Base-by-base conservation (phyloP, 2,888 invertebrate genomes). In the Agrotis clavis region DNA sequence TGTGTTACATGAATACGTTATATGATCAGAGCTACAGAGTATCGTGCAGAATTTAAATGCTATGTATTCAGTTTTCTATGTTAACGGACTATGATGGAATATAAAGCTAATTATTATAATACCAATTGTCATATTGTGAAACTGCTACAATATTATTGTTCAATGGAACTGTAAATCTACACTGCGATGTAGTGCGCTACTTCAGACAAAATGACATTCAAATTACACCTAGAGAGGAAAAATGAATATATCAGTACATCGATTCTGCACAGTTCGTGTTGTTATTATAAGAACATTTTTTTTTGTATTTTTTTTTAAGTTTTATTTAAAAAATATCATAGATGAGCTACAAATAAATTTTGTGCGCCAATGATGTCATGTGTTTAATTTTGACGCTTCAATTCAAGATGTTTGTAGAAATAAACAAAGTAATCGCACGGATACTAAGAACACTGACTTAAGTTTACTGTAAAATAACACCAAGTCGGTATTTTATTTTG, bases 331-430 rank as follows among this genome's bases (percentile, higher is more conserved):
- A 71, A 56, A 71, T 78, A 83, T 73, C 60, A 70, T 71, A 79
- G 35, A 81, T 67, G 74, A 86, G 74, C 74, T 79, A 84, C 71
- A 81, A 81, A 79, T 86, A 75, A 69, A 67, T 84, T 85, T 85
- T 71, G 74, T 84, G 77, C 68, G 85, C 73, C 79, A 77, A 77
- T 77, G 71, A 69, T 79, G 74, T 80, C 62, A 50, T 54, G 73
- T 71, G 63, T 65, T 61, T 63, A 75, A 74, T 75, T 84, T 78
- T 21, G 72, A 77, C 74, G 74, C 79, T 72, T 76, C 48, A 70
- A 79, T 76, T 19, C 41, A 71, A 67, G 62, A 67, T 72, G 62
- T 70, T 48, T 48, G 56, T 50, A 56, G 63, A 70, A 74, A 67
- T 72, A 66, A 74, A 71, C 57, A 71, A 68, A 80, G 59, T 70